Conservation (phyloP, 1,140 invertebrate species). For the Euglossa dilemma region DNA sequence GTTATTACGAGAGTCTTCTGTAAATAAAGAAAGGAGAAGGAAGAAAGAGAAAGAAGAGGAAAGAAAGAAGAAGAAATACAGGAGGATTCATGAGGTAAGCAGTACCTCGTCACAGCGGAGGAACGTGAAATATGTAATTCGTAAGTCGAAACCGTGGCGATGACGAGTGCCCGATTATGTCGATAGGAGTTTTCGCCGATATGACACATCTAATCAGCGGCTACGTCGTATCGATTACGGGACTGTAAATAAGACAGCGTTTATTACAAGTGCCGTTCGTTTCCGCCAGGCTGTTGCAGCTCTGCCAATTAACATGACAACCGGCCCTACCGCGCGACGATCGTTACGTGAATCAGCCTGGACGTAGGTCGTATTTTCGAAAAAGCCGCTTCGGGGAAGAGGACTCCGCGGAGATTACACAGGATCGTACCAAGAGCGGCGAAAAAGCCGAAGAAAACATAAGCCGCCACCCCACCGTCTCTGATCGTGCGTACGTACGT, state of each 20-base stretch:
- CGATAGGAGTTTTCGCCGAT: neutral
- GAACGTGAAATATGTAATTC: neutral
- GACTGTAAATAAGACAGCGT: neutral
- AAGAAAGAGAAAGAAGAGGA: too few relatives aligned
- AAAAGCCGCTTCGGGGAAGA: constrained; percentile 13
- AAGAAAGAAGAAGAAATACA: too few relatives aligned
- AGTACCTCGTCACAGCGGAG: neutral
- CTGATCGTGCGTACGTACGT: constrained; percentile 72
- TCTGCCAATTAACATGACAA: too few relatives aligned
- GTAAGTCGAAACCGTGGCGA: neutral
- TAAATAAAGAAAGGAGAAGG: neutral
- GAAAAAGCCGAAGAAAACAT: constrained; percentile 74
- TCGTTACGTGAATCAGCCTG: neutral
- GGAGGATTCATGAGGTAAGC: neutral
- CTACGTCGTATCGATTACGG: neutral
- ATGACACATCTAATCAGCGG: constrained; percentile 22
- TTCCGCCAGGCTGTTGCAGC: too few relatives aligned
- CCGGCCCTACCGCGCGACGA: too few relatives aligned
- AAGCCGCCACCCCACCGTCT: constrained; percentile 67
- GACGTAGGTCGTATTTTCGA: neutral
- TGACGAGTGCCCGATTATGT: neutral
- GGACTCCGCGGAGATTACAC: constrained; percentile 2
- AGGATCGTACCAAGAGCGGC: neutral
- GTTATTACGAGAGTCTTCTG: too few relatives aligned
- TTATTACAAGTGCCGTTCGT: neutral